These are phyloP conservation scores for Kryptolebias marmoratus DNA, from an alignment of 2,113 vertebrate genomes.

Conservation along the genomic window DNA sequence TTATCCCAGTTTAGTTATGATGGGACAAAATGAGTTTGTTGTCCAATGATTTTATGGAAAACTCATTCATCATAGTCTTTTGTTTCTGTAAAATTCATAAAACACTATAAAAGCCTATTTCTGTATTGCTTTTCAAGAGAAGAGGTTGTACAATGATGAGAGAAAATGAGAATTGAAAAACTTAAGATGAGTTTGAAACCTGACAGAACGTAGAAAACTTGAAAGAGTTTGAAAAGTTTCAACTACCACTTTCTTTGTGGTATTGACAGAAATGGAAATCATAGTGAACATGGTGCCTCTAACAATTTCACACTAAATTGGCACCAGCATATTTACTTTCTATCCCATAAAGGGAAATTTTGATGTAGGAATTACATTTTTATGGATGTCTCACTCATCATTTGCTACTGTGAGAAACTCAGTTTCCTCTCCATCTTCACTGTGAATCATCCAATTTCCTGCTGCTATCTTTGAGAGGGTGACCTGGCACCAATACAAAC, in stretches of 20 bases:
- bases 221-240: neutral
- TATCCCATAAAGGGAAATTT: slow-evolving; percentile 4
- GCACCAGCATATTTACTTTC: neutral
- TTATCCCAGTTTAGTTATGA: no score
- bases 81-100: no score
- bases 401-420: slow-evolving; percentile 15
- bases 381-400: neutral
- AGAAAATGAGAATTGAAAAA: no score
- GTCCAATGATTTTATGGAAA: no score
- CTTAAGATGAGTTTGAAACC: neutral
- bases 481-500: slow-evolving; percentile 17
- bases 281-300: no score
- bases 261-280: neutral
- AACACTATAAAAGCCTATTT: no score
- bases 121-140: no score
- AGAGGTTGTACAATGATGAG: neutral
- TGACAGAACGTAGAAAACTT: neutral
- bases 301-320: neutral
- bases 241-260: neutral
- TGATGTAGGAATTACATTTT: slow-evolving; percentile 1
- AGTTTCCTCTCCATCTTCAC: slow-evolving; percentile 13
- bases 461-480: slow-evolving; percentile 12
- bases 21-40: no score
- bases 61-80: no score
- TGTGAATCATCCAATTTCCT: slow-evolving; percentile 22